Evolutionary conservation across 1,140 invertebrate species (phyloP).

Genomic region (Drosophila pseudoananassae): DNA sequence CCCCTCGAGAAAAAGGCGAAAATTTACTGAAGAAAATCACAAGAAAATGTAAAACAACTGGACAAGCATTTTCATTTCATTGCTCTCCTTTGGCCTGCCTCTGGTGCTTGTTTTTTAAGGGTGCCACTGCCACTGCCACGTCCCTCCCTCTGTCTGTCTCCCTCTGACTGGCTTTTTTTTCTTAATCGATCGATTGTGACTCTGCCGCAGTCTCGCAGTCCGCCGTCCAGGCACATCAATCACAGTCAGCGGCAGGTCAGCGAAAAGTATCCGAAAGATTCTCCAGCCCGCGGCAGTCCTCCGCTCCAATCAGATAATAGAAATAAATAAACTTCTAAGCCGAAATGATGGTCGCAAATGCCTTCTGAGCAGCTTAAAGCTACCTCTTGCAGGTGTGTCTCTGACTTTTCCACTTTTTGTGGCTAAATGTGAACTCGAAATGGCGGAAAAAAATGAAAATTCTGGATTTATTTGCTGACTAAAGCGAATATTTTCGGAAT

Average conservation of each 20-base stretch:
- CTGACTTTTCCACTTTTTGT: conserved; percentile 6
- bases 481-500: neutral
- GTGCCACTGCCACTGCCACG: conserved; percentile 11
- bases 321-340: conserved; percentile 55
- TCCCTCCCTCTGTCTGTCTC: conserved; percentile 18
- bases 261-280: conserved; percentile 25
- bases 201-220: conserved; percentile 1
- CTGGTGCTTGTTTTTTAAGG: conserved; percentile 32
- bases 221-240: conserved; percentile 59
- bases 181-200: conserved; percentile 69
- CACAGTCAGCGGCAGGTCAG: conserved; percentile 63
- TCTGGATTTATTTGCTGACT: neutral
- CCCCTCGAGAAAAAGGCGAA: conserved; percentile 51
- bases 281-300: conserved; percentile 12
- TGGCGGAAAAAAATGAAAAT: conserved; percentile 2
- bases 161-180: conserved; percentile 26
- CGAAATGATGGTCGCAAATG: conserved; percentile 36
- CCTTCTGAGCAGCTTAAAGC: conserved; percentile 11
- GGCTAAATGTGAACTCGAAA: neutral
- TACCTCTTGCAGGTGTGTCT: conserved; percentile 28
- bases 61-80: conserved; percentile 67
- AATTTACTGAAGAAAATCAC: conserved; percentile 79
- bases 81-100: conserved; percentile 33
- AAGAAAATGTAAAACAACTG: conserved; percentile 79
- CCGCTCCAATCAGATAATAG: conserved; percentile 45